These are phyloP conservation scores for Antheraea assamensis DNA, from an alignment of 2,888 invertebrate genomes.

Conservation along the genomic window DNA sequence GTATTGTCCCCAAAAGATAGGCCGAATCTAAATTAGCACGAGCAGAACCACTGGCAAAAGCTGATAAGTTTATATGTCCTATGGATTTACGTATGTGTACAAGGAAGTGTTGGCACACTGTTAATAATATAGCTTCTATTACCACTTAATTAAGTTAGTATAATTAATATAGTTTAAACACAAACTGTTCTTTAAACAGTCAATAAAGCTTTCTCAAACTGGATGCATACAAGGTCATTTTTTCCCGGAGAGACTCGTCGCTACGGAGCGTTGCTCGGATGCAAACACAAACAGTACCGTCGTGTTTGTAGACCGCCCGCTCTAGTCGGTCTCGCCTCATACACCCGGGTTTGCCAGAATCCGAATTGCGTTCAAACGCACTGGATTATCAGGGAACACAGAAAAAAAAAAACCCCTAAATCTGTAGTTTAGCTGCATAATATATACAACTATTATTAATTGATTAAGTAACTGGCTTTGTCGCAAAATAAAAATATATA, in stretches of 20 bases:
- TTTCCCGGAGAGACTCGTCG: slow-evolving; percentile 27
- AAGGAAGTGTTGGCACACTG: no score
- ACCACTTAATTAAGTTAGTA: not conserved
- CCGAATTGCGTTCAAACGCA: not conserved
- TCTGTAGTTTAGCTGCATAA: not conserved
- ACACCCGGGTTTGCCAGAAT: not conserved
- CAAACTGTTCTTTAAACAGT: not conserved
- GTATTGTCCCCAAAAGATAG: no score
- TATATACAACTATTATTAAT: not conserved
- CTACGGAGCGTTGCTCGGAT: slow-evolving; percentile 54
- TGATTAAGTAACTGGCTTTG: no score
- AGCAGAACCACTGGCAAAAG: no score
- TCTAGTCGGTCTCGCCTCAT: slow-evolving; percentile 14
- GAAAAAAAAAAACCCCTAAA: not conserved
- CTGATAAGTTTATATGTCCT: no score
- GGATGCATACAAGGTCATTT: slow-evolving; percentile 14
- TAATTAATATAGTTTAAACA: not conserved
- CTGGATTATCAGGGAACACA: not conserved
- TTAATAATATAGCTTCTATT: not conserved
- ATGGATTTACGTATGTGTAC: no score
- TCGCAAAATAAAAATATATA: no score
- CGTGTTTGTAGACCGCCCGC: slow-evolving; percentile 52
- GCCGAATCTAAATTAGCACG: no score
- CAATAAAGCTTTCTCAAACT: slow-evolving; percentile 13
- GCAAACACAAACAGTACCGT: slow-evolving; percentile 50